Evolutionary conservation across 2,888 invertebrate genomes (phyloP).

Genomic region (Cheilosia grossa): DNA sequence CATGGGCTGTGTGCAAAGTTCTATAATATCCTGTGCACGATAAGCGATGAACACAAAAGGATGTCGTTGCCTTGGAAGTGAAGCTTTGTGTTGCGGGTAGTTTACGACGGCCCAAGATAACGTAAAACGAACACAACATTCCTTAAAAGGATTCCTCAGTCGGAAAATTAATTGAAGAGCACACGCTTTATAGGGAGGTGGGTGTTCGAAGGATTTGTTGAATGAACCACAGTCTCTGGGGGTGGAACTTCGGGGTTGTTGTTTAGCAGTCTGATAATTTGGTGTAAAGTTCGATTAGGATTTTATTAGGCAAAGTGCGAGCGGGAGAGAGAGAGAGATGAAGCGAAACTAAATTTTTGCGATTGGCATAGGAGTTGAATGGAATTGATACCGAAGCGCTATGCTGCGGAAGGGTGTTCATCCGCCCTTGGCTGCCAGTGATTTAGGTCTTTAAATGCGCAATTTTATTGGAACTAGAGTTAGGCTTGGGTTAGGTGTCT

Average conservation of each 20-base stretch:
- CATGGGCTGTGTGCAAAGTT: slow-evolving; percentile 33
- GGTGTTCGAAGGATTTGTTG: neutral
- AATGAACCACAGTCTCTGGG: slow-evolving; percentile 62
- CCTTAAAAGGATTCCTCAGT: slow-evolving; percentile 38
- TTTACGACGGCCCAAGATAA: slow-evolving; percentile 28
- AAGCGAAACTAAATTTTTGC: slow-evolving; percentile 60
- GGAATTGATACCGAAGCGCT: slow-evolving; percentile 8
- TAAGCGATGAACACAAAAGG: slow-evolving; percentile 56
- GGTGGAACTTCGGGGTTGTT: slow-evolving; percentile 69
- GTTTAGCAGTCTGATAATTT: slow-evolving; percentile 66
- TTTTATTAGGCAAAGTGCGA: slow-evolving; percentile 20
- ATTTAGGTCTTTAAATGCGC: no score
- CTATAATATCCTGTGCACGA: slow-evolving; percentile 64
- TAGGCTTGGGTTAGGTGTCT: no score
- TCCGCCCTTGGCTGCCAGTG: slow-evolving; percentile 12
- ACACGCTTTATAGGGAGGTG: neutral
- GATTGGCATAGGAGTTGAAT: slow-evolving; percentile 61
- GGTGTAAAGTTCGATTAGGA: slow-evolving; percentile 69
- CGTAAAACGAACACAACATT: neutral
- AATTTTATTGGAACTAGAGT: no score
- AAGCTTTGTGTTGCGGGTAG: slow-evolving; percentile 7
- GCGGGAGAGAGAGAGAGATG: slow-evolving; percentile 53
- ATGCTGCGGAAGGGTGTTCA: slow-evolving; percentile 28
- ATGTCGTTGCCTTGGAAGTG: slow-evolving; percentile 42
- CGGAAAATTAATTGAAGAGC: slow-evolving; percentile 39